These are phyloP conservation scores for Drosophila bipectinata DNA, from an alignment of 1,140 invertebrate species.

Conservation along the genomic window DNA sequence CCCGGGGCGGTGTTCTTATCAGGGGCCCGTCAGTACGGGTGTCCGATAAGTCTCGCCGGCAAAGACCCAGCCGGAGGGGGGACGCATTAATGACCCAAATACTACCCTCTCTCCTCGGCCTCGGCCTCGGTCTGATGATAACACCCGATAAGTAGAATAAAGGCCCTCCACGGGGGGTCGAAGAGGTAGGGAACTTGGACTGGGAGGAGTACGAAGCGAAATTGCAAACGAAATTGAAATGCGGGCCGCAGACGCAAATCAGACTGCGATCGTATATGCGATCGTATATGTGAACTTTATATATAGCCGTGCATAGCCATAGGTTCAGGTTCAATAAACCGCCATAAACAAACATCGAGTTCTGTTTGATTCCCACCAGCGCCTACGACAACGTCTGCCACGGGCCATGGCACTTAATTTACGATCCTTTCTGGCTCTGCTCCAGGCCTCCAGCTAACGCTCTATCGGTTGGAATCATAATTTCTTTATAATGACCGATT, in stretches of 20 bases:
- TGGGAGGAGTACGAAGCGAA: neutral
- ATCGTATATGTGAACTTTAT: neutral
- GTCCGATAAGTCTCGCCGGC: slow-evolving; percentile 29
- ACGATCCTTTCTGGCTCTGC: slow-evolving; percentile 14
- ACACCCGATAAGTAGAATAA: neutral
- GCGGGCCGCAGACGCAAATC: slow-evolving; percentile 28
- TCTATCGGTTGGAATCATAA: slow-evolving; percentile 1
- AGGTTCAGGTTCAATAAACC: slow-evolving; percentile 71
- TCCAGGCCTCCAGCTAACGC: neutral
- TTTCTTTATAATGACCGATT: slow-evolving; percentile 11
- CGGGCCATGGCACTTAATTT: slow-evolving; percentile 19
- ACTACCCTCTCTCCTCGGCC: neutral
- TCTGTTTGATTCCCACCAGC: slow-evolving; percentile 2
- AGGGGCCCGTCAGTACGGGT: slow-evolving; percentile 20
- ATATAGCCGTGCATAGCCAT: slow-evolving; percentile 36
- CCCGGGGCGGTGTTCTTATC: slow-evolving; percentile 35
- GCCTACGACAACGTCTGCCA: slow-evolving; percentile 37
- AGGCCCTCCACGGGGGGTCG: neutral
- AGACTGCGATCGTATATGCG: slow-evolving; percentile 5
- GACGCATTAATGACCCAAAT: slow-evolving; percentile 50
- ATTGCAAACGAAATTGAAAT: too few species aligned
- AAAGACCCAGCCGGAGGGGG: neutral
- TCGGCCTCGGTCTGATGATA: neutral
- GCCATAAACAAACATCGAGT: slow-evolving; percentile 35
- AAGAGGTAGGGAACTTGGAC: too few species aligned